Percentiles rank a stretch among this genome's conserved stretches.
Conservation (phyloP, 2,113 vertebrate species). For the Ammospiza nelsoni region DNA sequence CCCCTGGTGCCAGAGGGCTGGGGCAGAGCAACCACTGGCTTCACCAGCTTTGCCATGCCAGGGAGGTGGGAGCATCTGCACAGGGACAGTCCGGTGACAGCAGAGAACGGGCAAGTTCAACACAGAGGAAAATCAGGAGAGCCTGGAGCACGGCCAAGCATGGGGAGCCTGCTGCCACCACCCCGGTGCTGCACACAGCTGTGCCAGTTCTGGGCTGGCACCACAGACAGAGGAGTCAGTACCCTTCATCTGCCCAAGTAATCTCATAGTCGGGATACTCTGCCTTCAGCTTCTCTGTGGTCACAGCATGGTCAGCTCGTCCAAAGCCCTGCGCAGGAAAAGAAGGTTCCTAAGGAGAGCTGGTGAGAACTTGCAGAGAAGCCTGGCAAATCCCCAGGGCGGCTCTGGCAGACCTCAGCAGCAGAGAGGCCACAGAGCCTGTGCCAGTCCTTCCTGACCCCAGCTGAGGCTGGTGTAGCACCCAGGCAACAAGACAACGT, state of each 20-base stretch:
- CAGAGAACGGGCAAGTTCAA: rapidly evolving
- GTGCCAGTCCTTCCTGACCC: neutral
- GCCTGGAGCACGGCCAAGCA: rapidly evolving
- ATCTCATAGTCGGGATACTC: conserved; percentile 87
- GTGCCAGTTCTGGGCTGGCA: neutral
- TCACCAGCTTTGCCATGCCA: neutral
- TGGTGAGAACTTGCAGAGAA: rapidly evolving
- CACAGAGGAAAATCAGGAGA: neutral
- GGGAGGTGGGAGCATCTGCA: neutral
- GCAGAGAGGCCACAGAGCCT: rapidly evolving
- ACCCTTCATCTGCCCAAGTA: conserved; percentile 93
- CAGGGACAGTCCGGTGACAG: rapidly evolving
- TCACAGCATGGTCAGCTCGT: conserved; percentile 84
- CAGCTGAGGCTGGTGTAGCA: rapidly evolving
- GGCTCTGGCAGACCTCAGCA: neutral
- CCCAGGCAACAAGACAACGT: rapidly evolving
- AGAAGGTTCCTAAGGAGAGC: neutral
- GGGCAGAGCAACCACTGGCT: neutral
- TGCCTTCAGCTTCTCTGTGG: conserved; percentile 87
- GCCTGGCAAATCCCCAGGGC: rapidly evolving
- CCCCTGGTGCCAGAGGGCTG: rapidly evolving
- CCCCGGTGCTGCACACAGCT: rapidly evolving
- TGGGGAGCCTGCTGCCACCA: rapidly evolving
- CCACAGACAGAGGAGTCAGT: conserved; percentile 68
- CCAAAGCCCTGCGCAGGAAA: conserved; percentile 86